Evolutionary conservation across 2,888 invertebrate genomes (phyloP).

Genomic region (Callyntrura sp.): DNA sequence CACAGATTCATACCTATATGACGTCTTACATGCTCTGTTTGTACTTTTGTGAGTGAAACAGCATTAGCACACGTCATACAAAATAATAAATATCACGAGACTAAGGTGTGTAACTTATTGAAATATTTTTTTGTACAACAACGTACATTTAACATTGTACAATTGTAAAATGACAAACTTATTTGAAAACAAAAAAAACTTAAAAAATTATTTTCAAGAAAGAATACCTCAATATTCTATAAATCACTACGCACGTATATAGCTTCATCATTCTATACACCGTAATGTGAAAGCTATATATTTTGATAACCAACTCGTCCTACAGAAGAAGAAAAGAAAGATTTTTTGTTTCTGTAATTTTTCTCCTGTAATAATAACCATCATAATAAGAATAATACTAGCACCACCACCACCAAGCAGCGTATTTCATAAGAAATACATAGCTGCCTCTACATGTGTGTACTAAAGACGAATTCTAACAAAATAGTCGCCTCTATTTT

Average conservation of each 20-base stretch:
- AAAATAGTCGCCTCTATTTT: slow-evolving; percentile 44
- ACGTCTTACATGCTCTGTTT: background rate
- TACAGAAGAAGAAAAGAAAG: background rate
- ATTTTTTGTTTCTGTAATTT: background rate
- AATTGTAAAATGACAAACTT: slow-evolving; percentile 47
- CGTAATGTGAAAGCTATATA: too few species aligned
- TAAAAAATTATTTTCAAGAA: background rate
- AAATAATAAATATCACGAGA: slow-evolving; percentile 12
- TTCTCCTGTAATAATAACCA: slow-evolving; percentile 13
- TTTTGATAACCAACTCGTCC: background rate
- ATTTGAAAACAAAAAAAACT: slow-evolving; percentile 38
- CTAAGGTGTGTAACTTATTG: slow-evolving; percentile 30
- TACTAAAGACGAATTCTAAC: background rate
- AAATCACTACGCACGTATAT: background rate
- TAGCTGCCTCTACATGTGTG: background rate
- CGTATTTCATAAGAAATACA: slow-evolving; percentile 20
- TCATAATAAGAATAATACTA: too few species aligned
- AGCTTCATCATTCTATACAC: background rate
- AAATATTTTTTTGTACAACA: background rate
- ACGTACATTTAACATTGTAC: slow-evolving; percentile 21
- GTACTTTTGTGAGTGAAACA: background rate
- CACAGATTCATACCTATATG: slow-evolving; percentile 17
- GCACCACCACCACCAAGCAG: background rate
- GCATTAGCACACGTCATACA: slow-evolving; percentile 36
- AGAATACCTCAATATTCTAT: background rate